Evolutionary conservation across 2,113 vertebrate species (phyloP).

Genomic region (Mirounga angustirostris): DNA sequence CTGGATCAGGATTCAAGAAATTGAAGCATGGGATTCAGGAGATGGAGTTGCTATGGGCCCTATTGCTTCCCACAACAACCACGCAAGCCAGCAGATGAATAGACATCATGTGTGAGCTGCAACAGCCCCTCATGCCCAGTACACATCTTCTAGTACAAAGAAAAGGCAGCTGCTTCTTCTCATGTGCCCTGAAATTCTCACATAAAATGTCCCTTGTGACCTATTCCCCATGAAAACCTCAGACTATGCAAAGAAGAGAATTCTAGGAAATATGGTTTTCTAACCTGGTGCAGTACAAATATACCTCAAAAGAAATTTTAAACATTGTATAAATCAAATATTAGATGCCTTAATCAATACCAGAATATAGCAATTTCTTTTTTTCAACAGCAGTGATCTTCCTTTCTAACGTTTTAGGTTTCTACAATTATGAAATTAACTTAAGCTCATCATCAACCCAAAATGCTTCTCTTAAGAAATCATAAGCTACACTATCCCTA

Average conservation of each 20-base stretch:
- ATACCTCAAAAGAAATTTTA: neutral
- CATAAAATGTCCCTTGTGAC: neutral
- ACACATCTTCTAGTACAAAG: neutral
- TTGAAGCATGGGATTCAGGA: neutral
- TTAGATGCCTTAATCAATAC: neutral
- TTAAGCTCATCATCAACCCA: neutral
- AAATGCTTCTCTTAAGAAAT: neutral
- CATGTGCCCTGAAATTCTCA: neutral
- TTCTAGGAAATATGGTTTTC: neutral
- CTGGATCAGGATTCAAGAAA: neutral
- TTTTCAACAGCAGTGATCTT: neutral
- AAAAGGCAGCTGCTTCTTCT: neutral
- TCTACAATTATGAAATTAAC: neutral
- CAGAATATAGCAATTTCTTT: neutral
- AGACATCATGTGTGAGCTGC: accelerated
- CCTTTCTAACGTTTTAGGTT: neutral
- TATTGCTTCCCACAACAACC: too few relatives aligned
- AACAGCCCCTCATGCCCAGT: accelerated
- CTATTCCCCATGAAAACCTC: neutral
- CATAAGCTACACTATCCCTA: neutral
- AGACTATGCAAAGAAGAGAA: neutral
- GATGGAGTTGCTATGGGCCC: neutral
- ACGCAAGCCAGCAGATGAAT: neutral
- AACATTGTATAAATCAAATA: neutral
- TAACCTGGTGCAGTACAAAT: neutral